A percentile compares a stretch with the other conserved stretches of the same genome.
These are phyloP conservation scores for Drosophila dives DNA, from an alignment of 2,888 invertebrate genomes.

Conservation along the genomic window DNA sequence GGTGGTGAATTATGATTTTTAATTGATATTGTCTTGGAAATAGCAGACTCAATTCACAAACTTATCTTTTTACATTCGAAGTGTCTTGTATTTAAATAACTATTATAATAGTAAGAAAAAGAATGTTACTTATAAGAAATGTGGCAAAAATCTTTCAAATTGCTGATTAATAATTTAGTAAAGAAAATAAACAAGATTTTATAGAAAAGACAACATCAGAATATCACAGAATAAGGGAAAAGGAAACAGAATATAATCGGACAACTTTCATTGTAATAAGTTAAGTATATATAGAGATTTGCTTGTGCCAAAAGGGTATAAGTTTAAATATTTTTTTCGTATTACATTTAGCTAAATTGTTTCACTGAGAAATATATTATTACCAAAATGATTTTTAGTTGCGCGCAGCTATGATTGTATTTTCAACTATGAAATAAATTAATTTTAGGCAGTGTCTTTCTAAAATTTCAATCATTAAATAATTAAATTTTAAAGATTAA, in stretches of 20 bases:
- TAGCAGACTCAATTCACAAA: neutral
- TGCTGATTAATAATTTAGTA: too few relatives aligned
- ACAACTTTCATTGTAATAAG: neutral
- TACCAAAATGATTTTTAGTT: neutral
- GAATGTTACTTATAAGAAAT: neutral
- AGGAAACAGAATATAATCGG: neutral
- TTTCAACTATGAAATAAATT: neutral
- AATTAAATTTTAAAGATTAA: neutral
- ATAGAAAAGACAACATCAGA: neutral
- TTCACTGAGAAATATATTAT: neutral
- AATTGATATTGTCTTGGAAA: constrained; percentile 38
- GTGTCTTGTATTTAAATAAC: neutral
- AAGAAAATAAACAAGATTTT: neutral
- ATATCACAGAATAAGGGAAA: neutral
- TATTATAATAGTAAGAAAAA: neutral
- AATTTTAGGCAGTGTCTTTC: neutral
- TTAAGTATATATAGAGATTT: neutral
- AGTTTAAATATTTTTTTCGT: neutral
- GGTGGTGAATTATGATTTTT: constrained; percentile 59
- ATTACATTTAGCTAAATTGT: neutral
- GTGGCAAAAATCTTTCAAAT: neutral
- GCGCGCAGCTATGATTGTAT: neutral
- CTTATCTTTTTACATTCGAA: neutral
- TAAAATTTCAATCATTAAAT: neutral
- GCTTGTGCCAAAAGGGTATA: neutral